Evolutionary conservation across 1,140 invertebrate genomes (phyloP).

Genomic region (Lycorma delicatula): DNA sequence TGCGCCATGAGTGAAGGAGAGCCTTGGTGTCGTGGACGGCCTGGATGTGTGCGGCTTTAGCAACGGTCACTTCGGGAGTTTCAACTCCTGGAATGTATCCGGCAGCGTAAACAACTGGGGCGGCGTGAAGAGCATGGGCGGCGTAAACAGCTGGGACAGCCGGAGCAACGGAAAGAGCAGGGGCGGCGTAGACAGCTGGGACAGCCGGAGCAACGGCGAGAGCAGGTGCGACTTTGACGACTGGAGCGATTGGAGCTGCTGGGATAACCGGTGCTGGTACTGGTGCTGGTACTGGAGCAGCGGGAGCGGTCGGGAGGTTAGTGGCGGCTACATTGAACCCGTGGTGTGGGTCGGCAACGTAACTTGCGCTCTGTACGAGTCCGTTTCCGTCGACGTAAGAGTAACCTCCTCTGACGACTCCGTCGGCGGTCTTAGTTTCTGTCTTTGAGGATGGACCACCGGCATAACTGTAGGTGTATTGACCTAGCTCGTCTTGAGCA

Average conservation of each 20-base stretch:
- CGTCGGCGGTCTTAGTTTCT: constrained; percentile 51
- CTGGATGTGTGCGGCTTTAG: constrained; percentile 53
- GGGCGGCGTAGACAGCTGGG: constrained; percentile 25
- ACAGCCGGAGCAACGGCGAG: constrained; percentile 14
- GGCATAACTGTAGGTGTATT: constrained; percentile 55
- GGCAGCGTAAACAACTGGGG: constrained; percentile 9
- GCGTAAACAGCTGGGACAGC: constrained; percentile 17
- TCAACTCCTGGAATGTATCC: background rate
- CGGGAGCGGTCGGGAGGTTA: constrained; percentile 38
- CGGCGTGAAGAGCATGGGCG: constrained; percentile 30
- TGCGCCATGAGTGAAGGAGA: constrained; percentile 38
- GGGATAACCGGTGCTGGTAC: constrained; percentile 7
- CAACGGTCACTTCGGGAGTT: constrained; percentile 29
- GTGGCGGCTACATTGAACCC: constrained; percentile 46
- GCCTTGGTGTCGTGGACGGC: constrained; percentile 51
- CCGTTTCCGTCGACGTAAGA: constrained; percentile 56
- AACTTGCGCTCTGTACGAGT: constrained; percentile 49
- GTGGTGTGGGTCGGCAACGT: constrained; percentile 47
- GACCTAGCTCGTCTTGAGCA: constrained; percentile 53
- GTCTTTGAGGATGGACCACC: constrained; percentile 55
- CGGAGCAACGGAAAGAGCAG: background rate
- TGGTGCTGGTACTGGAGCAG: constrained; percentile 5
- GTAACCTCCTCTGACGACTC: constrained; percentile 54
- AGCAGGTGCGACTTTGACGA: constrained; percentile 21
- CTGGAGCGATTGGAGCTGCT: constrained; percentile 6